Evolutionary conservation across 2,113 vertebrate species (phyloP).

Genomic region (Dicerorhinus sumatrensis): DNA sequence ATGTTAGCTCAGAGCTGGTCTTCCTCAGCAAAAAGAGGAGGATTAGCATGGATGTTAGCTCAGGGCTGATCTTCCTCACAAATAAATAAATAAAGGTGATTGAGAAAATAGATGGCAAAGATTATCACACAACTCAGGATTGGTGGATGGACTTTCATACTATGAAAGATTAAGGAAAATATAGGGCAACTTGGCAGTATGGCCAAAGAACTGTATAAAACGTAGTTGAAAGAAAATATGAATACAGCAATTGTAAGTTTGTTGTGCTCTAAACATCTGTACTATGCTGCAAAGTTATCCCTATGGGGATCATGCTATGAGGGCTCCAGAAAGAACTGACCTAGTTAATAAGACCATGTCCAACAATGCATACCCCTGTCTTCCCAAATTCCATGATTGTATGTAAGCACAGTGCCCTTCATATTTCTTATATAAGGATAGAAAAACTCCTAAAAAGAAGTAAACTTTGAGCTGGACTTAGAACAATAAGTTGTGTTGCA

Average conservation of each 20-base stretch:
- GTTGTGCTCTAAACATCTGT: background rate
- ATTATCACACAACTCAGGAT: background rate
- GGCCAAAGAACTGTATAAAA: background rate
- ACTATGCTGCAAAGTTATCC: background rate
- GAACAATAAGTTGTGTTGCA: background rate
- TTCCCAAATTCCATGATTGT: background rate
- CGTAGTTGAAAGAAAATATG: background rate
- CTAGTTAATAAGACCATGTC: background rate
- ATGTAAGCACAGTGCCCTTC: background rate
- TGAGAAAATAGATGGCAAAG: background rate
- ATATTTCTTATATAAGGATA: background rate
- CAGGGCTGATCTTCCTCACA: no score
- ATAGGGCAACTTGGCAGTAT: background rate
- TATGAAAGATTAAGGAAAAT: background rate
- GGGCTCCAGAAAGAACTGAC: background rate
- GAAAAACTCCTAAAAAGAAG: background rate
- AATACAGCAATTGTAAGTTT: background rate
- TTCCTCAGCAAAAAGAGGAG: no score
- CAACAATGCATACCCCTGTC: no score
- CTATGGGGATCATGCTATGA: background rate
- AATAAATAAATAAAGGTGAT: background rate
- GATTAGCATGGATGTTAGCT: no score
- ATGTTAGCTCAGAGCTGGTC: no score
- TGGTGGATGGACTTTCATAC: background rate
- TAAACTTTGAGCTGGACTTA: background rate